Conservation (phyloP, 2,113 vertebrate species). For the Ptilorrhoa leucosticta region DNA sequence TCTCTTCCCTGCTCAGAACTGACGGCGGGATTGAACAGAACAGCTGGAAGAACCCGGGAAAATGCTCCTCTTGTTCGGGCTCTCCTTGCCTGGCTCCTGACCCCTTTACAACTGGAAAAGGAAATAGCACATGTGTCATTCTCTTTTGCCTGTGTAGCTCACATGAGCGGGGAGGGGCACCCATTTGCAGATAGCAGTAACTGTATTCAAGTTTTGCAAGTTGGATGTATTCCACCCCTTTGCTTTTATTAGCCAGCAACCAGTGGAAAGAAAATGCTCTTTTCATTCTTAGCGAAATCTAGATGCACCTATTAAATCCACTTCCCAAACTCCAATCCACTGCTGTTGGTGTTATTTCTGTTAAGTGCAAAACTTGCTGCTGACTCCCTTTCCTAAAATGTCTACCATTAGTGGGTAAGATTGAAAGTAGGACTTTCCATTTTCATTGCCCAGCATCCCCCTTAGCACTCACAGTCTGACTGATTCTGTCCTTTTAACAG, state of each 20-base stretch:
- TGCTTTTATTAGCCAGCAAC: constrained; percentile 31
- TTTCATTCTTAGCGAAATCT: constrained; percentile 12
- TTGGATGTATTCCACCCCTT: constrained; percentile 21
- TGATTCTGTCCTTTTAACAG: neutral
- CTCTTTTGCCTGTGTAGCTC: constrained; percentile 62
- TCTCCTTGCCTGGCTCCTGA: constrained; percentile 53
- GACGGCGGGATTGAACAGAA: neutral
- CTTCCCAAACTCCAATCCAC: neutral
- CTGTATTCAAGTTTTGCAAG: constrained; percentile 58
- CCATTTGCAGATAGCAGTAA: constrained; percentile 70
- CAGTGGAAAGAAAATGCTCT: constrained; percentile 22
- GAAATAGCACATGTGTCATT: constrained; percentile 70
- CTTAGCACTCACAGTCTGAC: neutral
- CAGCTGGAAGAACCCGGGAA: constrained; percentile 48
- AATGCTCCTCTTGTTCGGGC: constrained; percentile 58
- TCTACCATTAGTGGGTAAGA: neutral
- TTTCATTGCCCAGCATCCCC: neutral
- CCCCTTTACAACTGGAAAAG: constrained; percentile 68
- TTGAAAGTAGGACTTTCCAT: neutral
- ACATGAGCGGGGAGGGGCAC: constrained; percentile 74
- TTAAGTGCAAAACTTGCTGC: neutral
- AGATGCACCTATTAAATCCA: neutral
- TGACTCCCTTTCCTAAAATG: neutral
- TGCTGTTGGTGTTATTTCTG: neutral
- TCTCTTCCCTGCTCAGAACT: constrained; percentile 35